A percentile compares a stretch with the other conserved stretches of the same genome.
Evolutionary conservation across 2,888 invertebrate genomes (phyloP).

Genomic region (Drosophila pseudotalamancana): DNA sequence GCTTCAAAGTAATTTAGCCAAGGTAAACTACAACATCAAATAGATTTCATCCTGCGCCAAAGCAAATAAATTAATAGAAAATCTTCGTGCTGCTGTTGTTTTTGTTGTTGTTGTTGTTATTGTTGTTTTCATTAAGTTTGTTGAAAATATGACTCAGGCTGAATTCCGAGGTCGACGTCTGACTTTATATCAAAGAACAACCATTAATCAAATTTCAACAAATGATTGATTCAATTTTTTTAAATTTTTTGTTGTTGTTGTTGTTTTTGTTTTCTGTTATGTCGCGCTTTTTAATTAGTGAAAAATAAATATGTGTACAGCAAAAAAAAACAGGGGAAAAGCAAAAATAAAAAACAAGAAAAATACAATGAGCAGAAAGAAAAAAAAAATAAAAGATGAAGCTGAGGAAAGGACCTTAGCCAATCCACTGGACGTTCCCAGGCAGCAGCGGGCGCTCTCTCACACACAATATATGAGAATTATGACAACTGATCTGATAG

Average conservation of each 20-base stretch:
- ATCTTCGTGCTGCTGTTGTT: neutral
- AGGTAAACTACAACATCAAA: neutral
- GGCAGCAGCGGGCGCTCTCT: constrained; percentile 39
- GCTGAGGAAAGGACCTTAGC: constrained; percentile 29
- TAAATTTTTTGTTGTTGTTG: too few species aligned
- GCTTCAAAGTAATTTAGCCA: neutral
- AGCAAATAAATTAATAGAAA: constrained; percentile 8
- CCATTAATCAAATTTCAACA: constrained; percentile 76
- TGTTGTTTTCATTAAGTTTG: neutral
- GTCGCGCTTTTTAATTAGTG: constrained; percentile 70
- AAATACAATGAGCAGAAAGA: neutral
- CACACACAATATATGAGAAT: constrained; percentile 77
- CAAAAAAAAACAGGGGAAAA: neutral
- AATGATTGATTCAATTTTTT: constrained; percentile 71
- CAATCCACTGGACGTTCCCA: constrained; percentile 62
- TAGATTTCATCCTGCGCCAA: constrained; percentile 2
- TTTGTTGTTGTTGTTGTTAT: neutral
- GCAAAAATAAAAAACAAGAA: neutral
- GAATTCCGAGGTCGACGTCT: constrained; percentile 42
- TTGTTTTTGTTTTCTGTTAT: constrained; percentile 7
- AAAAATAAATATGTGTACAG: constrained; percentile 44
- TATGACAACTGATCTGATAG: constrained; percentile 80
- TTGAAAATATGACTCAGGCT: constrained; percentile 27
- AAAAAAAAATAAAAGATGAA: constrained; percentile 3
- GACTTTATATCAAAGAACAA: constrained; percentile 41